phyloP scores from a whole-genome alignment of 2,888 invertebrate species.

The Caenorhabditis sulstoni region DNA sequence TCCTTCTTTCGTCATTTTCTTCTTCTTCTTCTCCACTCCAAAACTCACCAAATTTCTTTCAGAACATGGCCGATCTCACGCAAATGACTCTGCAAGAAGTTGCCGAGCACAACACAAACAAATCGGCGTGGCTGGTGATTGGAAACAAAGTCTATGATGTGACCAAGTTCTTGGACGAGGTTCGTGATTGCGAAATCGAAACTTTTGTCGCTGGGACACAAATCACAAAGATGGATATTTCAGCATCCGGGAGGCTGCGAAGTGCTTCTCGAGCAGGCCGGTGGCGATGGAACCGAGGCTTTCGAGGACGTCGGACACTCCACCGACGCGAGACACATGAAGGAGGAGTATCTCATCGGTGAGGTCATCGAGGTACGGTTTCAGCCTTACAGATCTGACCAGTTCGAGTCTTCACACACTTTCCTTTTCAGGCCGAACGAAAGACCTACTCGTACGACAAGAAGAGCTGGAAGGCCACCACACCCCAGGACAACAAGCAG shows the following conservation, averaged over 20 bases:
- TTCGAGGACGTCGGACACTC: slow-evolving; percentile 81
- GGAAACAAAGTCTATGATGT: slow-evolving; percentile 80
- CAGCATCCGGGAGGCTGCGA: slow-evolving; percentile 80
- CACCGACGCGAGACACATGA: slow-evolving; percentile 79
- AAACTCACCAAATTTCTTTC: neutral
- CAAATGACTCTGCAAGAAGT: slow-evolving; percentile 71
- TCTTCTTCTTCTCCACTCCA: neutral
- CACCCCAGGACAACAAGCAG: slow-evolving; percentile 62
- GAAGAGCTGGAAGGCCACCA: slow-evolving; percentile 63
- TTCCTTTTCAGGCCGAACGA: slow-evolving; percentile 73
- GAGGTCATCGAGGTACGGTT: slow-evolving; percentile 69
- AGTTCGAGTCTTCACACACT: too few relatives aligned
- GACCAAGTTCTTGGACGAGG: slow-evolving; percentile 80
- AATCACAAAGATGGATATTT: slow-evolving; percentile 28
- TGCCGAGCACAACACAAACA: slow-evolving; percentile 76
- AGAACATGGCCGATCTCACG: slow-evolving; percentile 46
- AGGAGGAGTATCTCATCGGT: slow-evolving; percentile 77
- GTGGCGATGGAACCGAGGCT: slow-evolving; percentile 79
- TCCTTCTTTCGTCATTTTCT: too few relatives aligned
- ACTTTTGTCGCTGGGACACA: neutral
- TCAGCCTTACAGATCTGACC: neutral
- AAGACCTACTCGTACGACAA: slow-evolving; percentile 78
- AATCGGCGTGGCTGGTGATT: slow-evolving; percentile 77
- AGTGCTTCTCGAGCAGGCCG: slow-evolving; percentile 80
- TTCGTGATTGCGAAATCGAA: slow-evolving; percentile 15